These are phyloP conservation scores for Cerastis rubricosa DNA, from an alignment of 2,888 invertebrate species.

Conservation along the genomic window DNA sequence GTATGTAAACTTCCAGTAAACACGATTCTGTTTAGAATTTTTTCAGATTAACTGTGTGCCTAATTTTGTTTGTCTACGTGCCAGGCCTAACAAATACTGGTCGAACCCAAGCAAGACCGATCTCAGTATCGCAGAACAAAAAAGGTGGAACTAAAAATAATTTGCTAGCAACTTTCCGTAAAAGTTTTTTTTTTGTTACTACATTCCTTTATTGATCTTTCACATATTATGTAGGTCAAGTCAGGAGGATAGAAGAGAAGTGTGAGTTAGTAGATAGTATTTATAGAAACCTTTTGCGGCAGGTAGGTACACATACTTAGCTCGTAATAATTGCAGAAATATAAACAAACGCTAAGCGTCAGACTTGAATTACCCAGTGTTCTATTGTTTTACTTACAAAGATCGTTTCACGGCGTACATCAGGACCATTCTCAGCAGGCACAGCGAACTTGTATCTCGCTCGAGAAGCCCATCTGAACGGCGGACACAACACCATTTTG, in stretches of 20 bases:
- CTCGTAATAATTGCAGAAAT: conserved; percentile 9
- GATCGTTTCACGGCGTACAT: conserved; percentile 81
- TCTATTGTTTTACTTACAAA: conserved; percentile 76
- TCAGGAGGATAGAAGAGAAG: background rate
- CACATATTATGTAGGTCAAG: background rate
- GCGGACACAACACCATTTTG: conserved; percentile 87
- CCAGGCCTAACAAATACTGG: background rate
- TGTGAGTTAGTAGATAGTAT: background rate
- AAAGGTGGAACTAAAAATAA: background rate
- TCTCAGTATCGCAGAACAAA: background rate
- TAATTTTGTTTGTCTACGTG: background rate
- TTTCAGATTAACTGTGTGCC: background rate
- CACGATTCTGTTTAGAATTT: background rate
- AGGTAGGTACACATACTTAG: background rate
- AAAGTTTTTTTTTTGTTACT: background rate
- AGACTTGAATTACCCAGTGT: conserved; percentile 4
- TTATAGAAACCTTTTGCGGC: background rate
- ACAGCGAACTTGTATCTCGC: conserved; percentile 83
- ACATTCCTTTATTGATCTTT: background rate
- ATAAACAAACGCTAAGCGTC: conserved; percentile 14
- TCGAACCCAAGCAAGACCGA: background rate
- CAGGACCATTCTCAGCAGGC: conserved; percentile 60
- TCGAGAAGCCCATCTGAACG: conserved; percentile 84
- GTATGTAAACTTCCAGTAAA: background rate
- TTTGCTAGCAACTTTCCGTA: background rate